These are phyloP conservation scores for Falco rusticolus DNA, from an alignment of 2,797 vertebrate genomes.

Conservation along the genomic window DNA sequence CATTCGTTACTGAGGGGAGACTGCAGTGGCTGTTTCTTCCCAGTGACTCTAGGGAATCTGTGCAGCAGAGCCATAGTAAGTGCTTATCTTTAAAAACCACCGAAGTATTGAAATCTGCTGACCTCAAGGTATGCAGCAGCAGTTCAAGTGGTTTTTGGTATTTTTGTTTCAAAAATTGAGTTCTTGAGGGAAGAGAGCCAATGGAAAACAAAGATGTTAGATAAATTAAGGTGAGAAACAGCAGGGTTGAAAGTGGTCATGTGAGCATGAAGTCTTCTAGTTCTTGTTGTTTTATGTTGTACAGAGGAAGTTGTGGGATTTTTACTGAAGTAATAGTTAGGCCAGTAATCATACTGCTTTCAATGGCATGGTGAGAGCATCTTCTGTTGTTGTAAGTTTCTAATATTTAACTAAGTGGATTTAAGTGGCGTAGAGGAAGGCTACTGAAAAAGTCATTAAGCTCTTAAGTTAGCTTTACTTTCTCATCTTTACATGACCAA, in stretches of 20 bases:
- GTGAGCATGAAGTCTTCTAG: not conserved
- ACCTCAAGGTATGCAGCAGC: not conserved
- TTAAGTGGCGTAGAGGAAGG: not conserved
- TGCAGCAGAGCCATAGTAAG: not conserved
- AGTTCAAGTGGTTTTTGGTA: not conserved
- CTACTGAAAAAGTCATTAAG: not conserved
- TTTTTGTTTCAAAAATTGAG: not conserved
- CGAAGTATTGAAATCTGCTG: not conserved
- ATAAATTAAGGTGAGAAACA: not conserved
- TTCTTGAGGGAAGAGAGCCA: not conserved
- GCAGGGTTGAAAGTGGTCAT: not conserved
- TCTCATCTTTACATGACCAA: not conserved
- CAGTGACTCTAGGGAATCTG: not conserved
- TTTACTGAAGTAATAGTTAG: not conserved
- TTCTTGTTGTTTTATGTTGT: fast-evolving
- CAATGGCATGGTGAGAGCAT: not conserved
- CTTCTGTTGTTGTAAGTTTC: not conserved
- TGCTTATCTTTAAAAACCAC: not conserved
- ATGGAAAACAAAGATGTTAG: not conserved
- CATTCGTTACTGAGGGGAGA: not conserved
- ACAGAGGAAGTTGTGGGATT: not conserved
- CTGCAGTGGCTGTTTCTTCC: not conserved
- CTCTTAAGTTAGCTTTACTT: not conserved
- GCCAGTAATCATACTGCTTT: not conserved
- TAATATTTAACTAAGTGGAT: not conserved